These are phyloP conservation scores for Macrostomum cliftonense DNA, from an alignment of 2,888 invertebrate species.

Conservation along the genomic window DNA sequence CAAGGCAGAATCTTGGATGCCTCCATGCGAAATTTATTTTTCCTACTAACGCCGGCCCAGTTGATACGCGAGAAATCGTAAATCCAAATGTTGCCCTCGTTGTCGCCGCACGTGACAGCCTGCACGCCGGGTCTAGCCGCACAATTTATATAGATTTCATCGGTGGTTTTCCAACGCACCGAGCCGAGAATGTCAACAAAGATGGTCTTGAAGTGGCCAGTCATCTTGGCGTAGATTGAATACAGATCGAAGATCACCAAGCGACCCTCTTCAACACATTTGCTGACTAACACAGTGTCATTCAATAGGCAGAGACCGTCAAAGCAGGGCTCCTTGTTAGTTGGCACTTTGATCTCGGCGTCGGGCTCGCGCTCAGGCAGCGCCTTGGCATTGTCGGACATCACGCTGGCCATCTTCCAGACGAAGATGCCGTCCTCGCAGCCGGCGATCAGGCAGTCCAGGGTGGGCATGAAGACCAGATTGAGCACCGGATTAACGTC, in stretches of 20 bases:
- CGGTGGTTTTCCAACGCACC: slow-evolving; percentile 8
- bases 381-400: neutral
- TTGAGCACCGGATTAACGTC: slow-evolving; percentile 10
- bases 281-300: slow-evolving; percentile 6
- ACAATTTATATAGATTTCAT: slow-evolving; percentile 10
- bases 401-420: slow-evolving; percentile 4
- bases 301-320: slow-evolving; percentile 7
- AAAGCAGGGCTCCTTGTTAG: slow-evolving; percentile 11
- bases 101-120: slow-evolving; percentile 8
- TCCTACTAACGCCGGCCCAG: neutral
- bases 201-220: slow-evolving; percentile 3
- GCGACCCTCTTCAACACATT: slow-evolving; percentile 11
- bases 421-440: slow-evolving; percentile 11
- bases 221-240: slow-evolving; percentile 1
- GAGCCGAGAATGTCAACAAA: slow-evolving; percentile 5
- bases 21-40: neutral
- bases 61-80: slow-evolving; percentile 3
- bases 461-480: slow-evolving; percentile 8
- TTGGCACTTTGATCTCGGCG: slow-evolving; percentile 10
- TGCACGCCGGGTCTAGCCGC: slow-evolving; percentile 2
- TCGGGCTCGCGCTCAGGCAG: slow-evolving; percentile 5
- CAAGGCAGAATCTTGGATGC: slow-evolving; percentile 8
- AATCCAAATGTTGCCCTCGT: slow-evolving; percentile 11
- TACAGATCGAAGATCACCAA: slow-evolving; percentile 9
- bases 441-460: slow-evolving; percentile 7